Evolutionary conservation across 1,140 invertebrate genomes (phyloP), one percentile per base, ranked within the genome.

Genomic region (Drosophila nannoptera): DNA sequence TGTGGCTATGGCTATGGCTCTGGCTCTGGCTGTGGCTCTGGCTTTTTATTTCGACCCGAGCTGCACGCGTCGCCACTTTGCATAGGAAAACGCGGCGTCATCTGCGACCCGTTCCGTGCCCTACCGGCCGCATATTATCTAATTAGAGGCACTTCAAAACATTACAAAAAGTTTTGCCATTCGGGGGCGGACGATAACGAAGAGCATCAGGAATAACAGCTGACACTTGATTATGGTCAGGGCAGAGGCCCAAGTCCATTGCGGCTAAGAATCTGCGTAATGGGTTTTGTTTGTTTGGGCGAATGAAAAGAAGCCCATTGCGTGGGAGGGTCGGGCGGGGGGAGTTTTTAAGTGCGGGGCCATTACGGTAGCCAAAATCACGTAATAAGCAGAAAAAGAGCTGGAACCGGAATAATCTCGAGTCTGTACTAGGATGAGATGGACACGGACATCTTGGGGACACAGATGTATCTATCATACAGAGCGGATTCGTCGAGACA

Each of bases 111-210:
- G 52, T 22, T 11, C 5, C 40, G 45, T 59, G 36, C 46, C 52
- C 22, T 22, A 3, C 22, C 22, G 61, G 69, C 81, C 77, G 81
- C 81, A 81, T 86, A 86, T 81, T 87, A 86, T 86, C 82, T 86
- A 87, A 86, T 86, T 86, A 86, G 75, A 69, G 58, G 69, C 77
- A 72, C 78, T 86, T 86, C 75, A 72, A 78, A 77, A 82, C 72
- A 83, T 84, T 76, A 86, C 82, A 86, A 86, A 86, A 86, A 86
- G 68, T 86, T 86, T 82, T 77, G 82, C 82, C 82, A 86, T 86
- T 86, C 82, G 77, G 70, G 81, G 82, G 62, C 72, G 78, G 63
- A 50, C 50, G 65, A 66, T 65, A 49, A 42, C 11, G 33, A 42
- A 49, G 35, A 32, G 52, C 12, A 66, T 33, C 7, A 49, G 46